Evolutionary conservation across 1,140 invertebrate species (phyloP), one percentile per base, ranked within the genome.

Genomic region (Drosophila bocqueti): DNA sequence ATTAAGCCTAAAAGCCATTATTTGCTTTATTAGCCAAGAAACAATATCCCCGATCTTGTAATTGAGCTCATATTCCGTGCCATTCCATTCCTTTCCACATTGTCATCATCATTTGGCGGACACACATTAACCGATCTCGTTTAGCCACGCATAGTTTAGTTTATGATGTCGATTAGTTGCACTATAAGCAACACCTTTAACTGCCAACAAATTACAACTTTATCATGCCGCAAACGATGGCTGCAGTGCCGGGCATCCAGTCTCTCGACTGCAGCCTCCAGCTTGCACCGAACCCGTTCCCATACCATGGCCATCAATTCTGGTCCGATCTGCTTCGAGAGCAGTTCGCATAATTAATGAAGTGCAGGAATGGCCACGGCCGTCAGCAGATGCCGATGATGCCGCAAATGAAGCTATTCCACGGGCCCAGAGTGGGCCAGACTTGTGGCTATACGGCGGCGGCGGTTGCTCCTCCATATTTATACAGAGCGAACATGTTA

Each of bases 161-260:
- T 85, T 89, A 89, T 81, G 77, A 89, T 74, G 81, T 84, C 81
- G 78, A 90, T 90, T 89, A 89, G 84, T 89, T 89, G 85, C 84
- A 90, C 84, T 90, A 89, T 89, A 84, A 89, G 85, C 85, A 90
- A 90, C 85, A 89, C 85, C 85, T 89, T 90, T 89, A 89, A 89
- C 81, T 90, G 81, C 85, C 85, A 89, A 89, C 85, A 90, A 89
- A 90, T 89, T 90, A 89, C 85, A 89, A 89, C 85, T 89, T 89
- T 89, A 89, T 89, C 85, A 90, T 85, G 85, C 81, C 81, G 84
- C 85, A 81, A 83, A 89, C 81, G 74, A 84, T 29, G 63, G 31
- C 58, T 18, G 58, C 57, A 62, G 62, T 21, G 40, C 6, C 36
- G 16, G 8, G 29, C 31, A 58, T 55, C 31, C 50, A n/a, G 52